These are phyloP conservation scores for Oryctolagus cuniculus DNA, from an alignment of 2,113 vertebrate genomes.

Conservation along the genomic window mOryCun1.1 NC_091442.1:68589501-68590000, in stretches of 20 bases:
- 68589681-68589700: neutral
- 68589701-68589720: neutral
- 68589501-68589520: too few relatives aligned
- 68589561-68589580: neutral
- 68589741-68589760: neutral
- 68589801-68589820: neutral
- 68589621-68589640: constrained; percentile 32
- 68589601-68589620: constrained; percentile 38
- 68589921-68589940: neutral
- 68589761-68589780: neutral
- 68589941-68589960: neutral
- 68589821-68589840: neutral
- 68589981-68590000: neutral
- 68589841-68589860: neutral
- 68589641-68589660: neutral
- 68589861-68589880: neutral
- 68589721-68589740: neutral
- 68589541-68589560: too few relatives aligned
- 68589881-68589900: neutral
- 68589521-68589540: too few relatives aligned
- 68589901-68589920: neutral
- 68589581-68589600: neutral
- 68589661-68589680: neutral
- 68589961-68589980: neutral
- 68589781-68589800: neutral